A percentile compares a stretch with the other conserved stretches of the same genome.
Evolutionary conservation across 2,888 invertebrate species (phyloP).

Genomic region (Leucophora obtusa): DNA sequence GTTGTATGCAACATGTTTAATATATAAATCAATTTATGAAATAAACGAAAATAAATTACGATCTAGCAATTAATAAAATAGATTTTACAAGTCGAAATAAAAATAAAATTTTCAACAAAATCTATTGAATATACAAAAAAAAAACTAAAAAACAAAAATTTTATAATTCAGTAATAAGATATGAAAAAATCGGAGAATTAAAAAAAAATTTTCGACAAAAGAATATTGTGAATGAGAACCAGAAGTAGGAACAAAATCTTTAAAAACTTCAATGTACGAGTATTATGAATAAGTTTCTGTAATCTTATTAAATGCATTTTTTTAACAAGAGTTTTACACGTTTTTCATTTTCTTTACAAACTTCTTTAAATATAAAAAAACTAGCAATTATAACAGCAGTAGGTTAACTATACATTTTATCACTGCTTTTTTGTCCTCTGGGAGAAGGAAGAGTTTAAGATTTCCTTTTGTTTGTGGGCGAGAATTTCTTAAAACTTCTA

Average conservation of each 20-base stretch:
- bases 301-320: too few relatives aligned
- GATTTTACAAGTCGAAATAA: constrained; percentile 17
- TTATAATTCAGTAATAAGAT: not conserved
- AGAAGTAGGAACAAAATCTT: too few relatives aligned
- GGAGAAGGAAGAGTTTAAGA: not conserved
- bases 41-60: constrained; percentile 30
- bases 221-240: too few relatives aligned
- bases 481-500: too few relatives aligned
- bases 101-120: not conserved
- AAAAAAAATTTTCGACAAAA: too few relatives aligned
- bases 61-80: constrained; percentile 26
- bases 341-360: constrained; percentile 65
- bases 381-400: not conserved
- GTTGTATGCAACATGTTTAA: constrained; percentile 53
- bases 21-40: constrained; percentile 40
- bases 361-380: not conserved
- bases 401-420: too few relatives aligned
- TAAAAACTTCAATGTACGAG: too few relatives aligned
- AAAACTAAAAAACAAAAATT: not conserved
- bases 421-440: not conserved
- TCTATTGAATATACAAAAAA: not conserved
- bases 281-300: too few relatives aligned
- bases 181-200: too few relatives aligned
- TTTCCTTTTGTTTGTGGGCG: too few relatives aligned
- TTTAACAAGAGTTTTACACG: constrained; percentile 19